Percentiles rank a stretch among this genome's conserved stretches.
Evolutionary conservation across 2,113 vertebrate species (phyloP).

Genomic region (Alces alces): DNA sequence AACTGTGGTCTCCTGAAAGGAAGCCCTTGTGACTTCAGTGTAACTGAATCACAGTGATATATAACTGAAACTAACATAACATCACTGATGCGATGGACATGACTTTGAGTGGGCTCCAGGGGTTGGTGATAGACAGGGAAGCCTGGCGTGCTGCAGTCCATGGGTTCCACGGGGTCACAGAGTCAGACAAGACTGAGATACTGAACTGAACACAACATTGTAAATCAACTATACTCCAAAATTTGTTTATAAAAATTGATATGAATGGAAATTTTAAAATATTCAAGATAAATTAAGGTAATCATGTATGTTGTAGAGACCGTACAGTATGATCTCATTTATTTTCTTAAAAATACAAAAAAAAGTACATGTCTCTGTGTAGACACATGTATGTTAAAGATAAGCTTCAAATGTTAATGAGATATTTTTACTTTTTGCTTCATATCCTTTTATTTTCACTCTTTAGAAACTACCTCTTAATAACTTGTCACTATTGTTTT

Average conservation of each 20-base stretch:
- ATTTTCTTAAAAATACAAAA: not conserved
- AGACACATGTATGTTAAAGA: not conserved
- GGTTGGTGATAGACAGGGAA: not conserved
- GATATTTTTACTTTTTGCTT: not conserved
- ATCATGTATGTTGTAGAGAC: not conserved
- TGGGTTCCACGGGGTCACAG: not conserved
- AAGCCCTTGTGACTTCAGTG: not conserved
- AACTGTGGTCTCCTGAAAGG: not conserved
- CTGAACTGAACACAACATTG: not conserved
- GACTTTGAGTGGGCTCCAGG: not conserved
- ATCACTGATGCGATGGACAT: not conserved
- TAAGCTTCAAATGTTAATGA: not conserved
- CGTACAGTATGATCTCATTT: not conserved
- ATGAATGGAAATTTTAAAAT: not conserved
- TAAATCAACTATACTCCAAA: not conserved
- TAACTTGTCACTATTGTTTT: not conserved
- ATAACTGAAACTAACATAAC: not conserved
- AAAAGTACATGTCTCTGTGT: not conserved
- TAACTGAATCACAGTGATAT: not conserved
- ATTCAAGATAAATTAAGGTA: not conserved
- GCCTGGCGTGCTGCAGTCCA: not conserved
- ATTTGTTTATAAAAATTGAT: not conserved
- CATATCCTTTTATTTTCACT: not conserved
- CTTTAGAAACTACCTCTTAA: not conserved
- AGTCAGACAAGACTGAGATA: rapidly evolving